A percentile compares a stretch with the other conserved stretches of the same genome.
These are phyloP conservation scores for Aethes cnicana DNA, from an alignment of 2,888 invertebrate species.

Conservation along the genomic window DNA sequence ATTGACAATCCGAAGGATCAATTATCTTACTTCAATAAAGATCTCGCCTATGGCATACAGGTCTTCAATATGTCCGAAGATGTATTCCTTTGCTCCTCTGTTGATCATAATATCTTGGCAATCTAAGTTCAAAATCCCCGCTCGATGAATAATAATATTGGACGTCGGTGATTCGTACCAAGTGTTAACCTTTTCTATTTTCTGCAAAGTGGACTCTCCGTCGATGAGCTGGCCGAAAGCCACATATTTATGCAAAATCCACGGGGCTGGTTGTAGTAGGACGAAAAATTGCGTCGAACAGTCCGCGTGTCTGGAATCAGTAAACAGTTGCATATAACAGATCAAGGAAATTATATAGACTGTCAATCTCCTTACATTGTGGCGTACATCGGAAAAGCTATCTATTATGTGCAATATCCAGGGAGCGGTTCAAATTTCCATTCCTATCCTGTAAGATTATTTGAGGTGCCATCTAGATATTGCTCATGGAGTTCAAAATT, in stretches of 20 bases:
- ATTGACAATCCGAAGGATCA: neutral
- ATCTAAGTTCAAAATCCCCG: constrained; percentile 65
- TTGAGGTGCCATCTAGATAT: no score
- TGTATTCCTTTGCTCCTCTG: constrained; percentile 55
- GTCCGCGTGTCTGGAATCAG: constrained; percentile 79
- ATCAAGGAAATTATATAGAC: no score
- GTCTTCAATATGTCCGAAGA: constrained; percentile 63
- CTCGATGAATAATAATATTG: constrained; percentile 50
- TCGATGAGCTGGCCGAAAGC: constrained; percentile 88
- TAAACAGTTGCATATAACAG: no score
- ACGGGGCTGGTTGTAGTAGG: constrained; percentile 84
- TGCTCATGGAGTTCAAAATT: no score
- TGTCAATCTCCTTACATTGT: no score
- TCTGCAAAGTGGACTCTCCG: constrained; percentile 83
- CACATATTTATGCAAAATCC: constrained; percentile 88
- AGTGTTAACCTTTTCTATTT: constrained; percentile 84
- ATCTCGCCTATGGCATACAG: constrained; percentile 50
- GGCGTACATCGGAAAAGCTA: no score
- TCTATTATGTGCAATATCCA: no score
- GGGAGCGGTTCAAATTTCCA: no score
- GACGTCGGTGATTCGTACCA: constrained; percentile 83
- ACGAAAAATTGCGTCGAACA: constrained; percentile 88
- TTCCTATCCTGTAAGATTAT: no score
- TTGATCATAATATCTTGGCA: constrained; percentile 62
- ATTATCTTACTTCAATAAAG: constrained; percentile 53